Percentiles rank a stretch among this genome's conserved stretches.
These are phyloP conservation scores for Anoplius nigerrimus DNA, from an alignment of 2,888 invertebrate genomes.

Conservation along the genomic window DNA sequence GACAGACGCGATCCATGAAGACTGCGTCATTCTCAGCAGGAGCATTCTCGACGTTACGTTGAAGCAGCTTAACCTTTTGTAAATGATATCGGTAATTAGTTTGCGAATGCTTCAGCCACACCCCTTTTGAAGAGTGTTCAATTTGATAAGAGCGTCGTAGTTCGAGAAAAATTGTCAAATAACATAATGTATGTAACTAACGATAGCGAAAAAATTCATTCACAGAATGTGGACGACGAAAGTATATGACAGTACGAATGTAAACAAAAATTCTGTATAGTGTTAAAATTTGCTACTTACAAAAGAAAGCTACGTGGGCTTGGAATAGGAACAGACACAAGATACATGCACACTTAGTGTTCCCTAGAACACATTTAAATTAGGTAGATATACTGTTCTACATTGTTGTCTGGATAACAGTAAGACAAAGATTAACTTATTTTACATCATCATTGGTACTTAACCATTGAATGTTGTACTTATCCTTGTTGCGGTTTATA, in stretches of 20 bases:
- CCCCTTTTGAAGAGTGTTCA: not conserved
- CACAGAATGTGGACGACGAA: too few species aligned
- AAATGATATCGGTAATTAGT: not conserved
- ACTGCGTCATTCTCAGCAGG: constrained; percentile 78
- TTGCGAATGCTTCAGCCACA: not conserved
- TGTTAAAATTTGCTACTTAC: not conserved
- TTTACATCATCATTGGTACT: too few species aligned
- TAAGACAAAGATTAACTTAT: too few species aligned
- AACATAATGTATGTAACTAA: not conserved
- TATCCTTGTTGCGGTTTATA: too few species aligned
- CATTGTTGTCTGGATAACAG: too few species aligned
- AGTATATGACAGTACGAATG: not conserved
- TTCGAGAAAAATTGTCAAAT: constrained; percentile 6
- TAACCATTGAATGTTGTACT: too few species aligned
- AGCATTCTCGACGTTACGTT: constrained; percentile 75
- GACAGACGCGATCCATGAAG: constrained; percentile 79
- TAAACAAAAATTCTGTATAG: not conserved
- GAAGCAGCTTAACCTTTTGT: constrained; percentile 68
- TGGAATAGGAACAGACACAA: not conserved
- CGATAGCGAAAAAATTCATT: not conserved
- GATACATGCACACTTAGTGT: not conserved
- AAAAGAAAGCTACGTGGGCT: not conserved
- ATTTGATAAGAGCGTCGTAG: not conserved
- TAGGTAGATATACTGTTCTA: too few species aligned
- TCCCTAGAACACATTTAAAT: constrained; percentile 6